A percentile compares a stretch with the other conserved stretches of the same genome.
Evolutionary conservation across 2,113 vertebrate species (phyloP).

Genomic region (Oriolus oriolus): DNA sequence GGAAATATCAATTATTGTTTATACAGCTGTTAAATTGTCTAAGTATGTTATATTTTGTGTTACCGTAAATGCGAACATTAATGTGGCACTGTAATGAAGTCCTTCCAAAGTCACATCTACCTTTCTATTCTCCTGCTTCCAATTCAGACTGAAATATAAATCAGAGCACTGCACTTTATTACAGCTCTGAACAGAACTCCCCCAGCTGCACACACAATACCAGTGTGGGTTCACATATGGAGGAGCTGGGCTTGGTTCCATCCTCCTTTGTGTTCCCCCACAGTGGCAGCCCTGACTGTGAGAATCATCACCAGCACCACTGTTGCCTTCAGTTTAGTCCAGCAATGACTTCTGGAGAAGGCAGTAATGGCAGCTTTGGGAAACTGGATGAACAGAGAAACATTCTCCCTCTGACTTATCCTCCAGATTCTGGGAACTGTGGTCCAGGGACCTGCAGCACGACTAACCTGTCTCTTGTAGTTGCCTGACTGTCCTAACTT

Average conservation of each 20-base stretch:
- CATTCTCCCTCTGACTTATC: not conserved
- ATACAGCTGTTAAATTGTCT: not conserved
- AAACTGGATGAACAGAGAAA: not conserved
- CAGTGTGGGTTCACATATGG: not conserved
- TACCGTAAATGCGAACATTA: not conserved
- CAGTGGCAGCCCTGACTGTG: not conserved
- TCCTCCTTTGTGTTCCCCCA: not conserved
- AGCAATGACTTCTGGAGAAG: not conserved
- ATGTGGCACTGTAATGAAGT: not conserved
- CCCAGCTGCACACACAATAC: not conserved
- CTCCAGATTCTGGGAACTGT: not conserved
- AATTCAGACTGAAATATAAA: not conserved
- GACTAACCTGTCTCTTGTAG: not conserved
- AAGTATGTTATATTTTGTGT: not conserved
- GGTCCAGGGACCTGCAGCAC: not conserved
- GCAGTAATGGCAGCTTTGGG: not conserved
- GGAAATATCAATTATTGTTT: not conserved
- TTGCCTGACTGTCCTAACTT: not conserved
- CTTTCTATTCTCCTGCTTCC: not conserved
- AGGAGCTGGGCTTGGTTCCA: not conserved
- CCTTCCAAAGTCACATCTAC: not conserved
- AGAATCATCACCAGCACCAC: not conserved
- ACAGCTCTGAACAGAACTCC: not conserved
- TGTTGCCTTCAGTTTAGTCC: not conserved
- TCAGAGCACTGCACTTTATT: not conserved